Percentiles rank a stretch among this genome's conserved stretches.
Conservation (phyloP, 1,140 invertebrate genomes). For the Ceratina calcarata region DNA sequence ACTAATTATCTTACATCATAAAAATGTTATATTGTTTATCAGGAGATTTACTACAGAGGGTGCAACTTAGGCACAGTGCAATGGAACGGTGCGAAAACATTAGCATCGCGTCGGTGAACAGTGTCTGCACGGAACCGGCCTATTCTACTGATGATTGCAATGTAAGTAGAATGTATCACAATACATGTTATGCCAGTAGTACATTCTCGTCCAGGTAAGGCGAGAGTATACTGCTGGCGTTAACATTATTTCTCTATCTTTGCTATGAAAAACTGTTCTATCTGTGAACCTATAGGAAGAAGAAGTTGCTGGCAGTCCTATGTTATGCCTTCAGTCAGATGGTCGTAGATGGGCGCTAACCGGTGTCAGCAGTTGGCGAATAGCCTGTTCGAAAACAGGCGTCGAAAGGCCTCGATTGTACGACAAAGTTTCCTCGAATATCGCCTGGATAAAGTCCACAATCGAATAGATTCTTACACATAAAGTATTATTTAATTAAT, state of each 20-base stretch:
- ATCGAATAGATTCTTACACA: conserved; percentile 75
- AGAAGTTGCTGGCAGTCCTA: conserved; percentile 91
- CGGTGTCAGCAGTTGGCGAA: conserved; percentile 90
- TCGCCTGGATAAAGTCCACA: conserved; percentile 89
- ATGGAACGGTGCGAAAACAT: conserved; percentile 92
- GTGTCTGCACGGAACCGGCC: conserved; percentile 90
- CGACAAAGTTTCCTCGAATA: conserved; percentile 89
- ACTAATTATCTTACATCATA: background rate
- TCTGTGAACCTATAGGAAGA: conserved; percentile 84
- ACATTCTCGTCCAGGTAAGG: too few species aligned
- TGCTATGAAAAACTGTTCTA: background rate
- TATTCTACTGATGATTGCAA: conserved; percentile 90
- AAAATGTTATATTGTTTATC: background rate
- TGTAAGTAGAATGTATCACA: conserved; percentile 80
- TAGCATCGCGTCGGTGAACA: conserved; percentile 90
- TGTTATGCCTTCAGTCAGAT: conserved; percentile 86
- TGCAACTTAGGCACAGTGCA: conserved; percentile 86
- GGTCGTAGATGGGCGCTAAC: conserved; percentile 86
- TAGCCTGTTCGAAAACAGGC: conserved; percentile 87
- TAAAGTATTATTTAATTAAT: conserved; percentile 32
- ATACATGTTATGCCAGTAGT: too few species aligned
- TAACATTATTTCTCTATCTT: background rate
- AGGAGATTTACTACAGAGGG: conserved; percentile 88
- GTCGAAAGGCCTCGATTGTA: conserved; percentile 89
- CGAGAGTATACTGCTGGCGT: background rate